phyloP scores from a whole-genome alignment of 2,113 vertebrate genomes.

The Pomatostomus ruficeps region DNA sequence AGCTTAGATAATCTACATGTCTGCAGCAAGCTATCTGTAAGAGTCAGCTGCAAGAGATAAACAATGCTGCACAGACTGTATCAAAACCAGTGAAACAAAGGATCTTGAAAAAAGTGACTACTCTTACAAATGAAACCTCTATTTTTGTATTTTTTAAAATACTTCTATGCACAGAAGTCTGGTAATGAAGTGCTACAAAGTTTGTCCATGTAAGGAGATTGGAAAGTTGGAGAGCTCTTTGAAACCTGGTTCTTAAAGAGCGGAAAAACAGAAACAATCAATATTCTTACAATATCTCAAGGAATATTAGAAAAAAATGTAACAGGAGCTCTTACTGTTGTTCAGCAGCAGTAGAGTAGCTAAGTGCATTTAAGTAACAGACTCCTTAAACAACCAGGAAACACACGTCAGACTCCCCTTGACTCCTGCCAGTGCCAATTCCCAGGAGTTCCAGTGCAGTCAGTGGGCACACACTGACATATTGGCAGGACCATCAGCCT shows the following conservation, averaged over 20 bases:
- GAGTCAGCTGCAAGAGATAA: not conserved
- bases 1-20: not conserved
- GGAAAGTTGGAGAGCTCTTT: not conserved
- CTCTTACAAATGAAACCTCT: not conserved
- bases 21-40: not conserved
- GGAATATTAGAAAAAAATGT: not conserved
- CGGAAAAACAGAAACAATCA: not conserved
- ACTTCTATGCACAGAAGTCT: not conserved
- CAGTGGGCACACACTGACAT: not conserved
- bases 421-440: not conserved
- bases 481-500: not conserved
- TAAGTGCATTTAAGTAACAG: not conserved
- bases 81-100: not conserved
- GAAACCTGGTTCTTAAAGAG: not conserved
- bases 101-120: not conserved
- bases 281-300: not conserved
- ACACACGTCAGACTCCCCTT: accelerated
- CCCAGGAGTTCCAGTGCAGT: not conserved
- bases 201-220: not conserved
- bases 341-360: not conserved
- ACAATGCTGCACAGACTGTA: not conserved
- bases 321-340: not conserved
- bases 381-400: not conserved
- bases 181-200: not conserved
- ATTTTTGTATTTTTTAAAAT: not conserved